A percentile compares a stretch with the other conserved stretches of the same genome.
These are phyloP conservation scores for Parthenolecanium corni DNA, from an alignment of 2,888 invertebrate genomes.

Conservation along the genomic window DNA sequence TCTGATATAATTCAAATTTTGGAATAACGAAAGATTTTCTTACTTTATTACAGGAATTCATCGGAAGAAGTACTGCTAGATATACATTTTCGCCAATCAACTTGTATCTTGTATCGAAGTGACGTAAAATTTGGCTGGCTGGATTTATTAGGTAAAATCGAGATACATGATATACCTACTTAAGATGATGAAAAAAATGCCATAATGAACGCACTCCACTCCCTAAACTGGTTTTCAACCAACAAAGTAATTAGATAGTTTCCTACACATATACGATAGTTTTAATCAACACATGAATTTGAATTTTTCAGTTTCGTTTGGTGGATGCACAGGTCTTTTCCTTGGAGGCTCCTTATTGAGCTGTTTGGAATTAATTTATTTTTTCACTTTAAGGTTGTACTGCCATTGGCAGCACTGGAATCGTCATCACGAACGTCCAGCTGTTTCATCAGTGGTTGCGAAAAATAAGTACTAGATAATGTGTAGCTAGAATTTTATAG, in stretches of 20 bases:
- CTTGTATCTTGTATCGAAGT: slow-evolving; percentile 42
- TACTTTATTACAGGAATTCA: slow-evolving; percentile 32
- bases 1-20: no score
- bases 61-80: slow-evolving; percentile 38
- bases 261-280: no score
- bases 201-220: no score
- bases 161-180: background rate
- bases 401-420: slow-evolving; percentile 29
- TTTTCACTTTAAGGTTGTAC: slow-evolving; percentile 33
- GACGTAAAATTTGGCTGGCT: slow-evolving; percentile 42
- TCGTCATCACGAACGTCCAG: background rate
- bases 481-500: background rate
- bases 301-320: slow-evolving; percentile 37
- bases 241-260: no score
- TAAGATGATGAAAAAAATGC: no score
- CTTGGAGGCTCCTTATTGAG: slow-evolving; percentile 42
- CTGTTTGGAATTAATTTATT: slow-evolving; percentile 41
- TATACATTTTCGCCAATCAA: slow-evolving; percentile 40
- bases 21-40: no score
- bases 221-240: no score
- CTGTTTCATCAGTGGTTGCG: background rate
- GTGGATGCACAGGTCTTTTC: slow-evolving; percentile 43
- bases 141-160: slow-evolving; percentile 40
- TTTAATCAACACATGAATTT: no score
- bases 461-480: no score